phyloP scores from a whole-genome alignment of 2,113 vertebrate species.

The Thunnus thynnus region DNA sequence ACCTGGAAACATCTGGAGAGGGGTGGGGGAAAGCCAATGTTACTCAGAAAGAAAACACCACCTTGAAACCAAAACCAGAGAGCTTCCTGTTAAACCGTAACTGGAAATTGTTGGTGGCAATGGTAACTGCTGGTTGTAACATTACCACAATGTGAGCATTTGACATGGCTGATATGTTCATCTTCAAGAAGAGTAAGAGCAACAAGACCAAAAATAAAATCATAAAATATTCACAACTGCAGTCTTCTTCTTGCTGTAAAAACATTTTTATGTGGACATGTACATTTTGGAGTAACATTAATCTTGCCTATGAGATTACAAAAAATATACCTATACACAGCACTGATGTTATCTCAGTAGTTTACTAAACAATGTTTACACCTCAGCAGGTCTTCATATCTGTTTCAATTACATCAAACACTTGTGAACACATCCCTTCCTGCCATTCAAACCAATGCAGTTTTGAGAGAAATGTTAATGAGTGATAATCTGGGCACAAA shows the following conservation, averaged over 20 bases:
- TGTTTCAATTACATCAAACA: background rate
- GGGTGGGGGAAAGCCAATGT: background rate
- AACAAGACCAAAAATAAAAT: no score
- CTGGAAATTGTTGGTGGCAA: no score
- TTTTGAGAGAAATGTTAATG: background rate
- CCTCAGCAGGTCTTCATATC: slow-evolving; percentile 10
- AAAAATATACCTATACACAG: background rate
- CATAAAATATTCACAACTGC: no score
- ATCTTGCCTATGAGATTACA: background rate
- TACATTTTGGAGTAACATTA: no score
- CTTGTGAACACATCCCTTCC: background rate
- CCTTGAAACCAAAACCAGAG: slow-evolving; percentile 21
- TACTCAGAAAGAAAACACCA: slow-evolving; percentile 17
- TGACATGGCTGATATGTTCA: background rate
- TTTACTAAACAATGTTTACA: slow-evolving; percentile 1
- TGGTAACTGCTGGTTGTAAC: no score
- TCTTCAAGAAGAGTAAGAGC: no score
- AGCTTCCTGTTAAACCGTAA: background rate
- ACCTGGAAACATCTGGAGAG: slow-evolving; percentile 82
- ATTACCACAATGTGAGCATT: background rate
- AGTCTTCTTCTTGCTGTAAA: no score
- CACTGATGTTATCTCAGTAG: slow-evolving; percentile 1
- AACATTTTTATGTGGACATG: no score
- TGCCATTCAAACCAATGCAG: background rate
- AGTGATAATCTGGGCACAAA: background rate